Base-by-base conservation (phyloP, 2,797 vertebrate species). In the Catamblyrhynchus diadema region DNA sequence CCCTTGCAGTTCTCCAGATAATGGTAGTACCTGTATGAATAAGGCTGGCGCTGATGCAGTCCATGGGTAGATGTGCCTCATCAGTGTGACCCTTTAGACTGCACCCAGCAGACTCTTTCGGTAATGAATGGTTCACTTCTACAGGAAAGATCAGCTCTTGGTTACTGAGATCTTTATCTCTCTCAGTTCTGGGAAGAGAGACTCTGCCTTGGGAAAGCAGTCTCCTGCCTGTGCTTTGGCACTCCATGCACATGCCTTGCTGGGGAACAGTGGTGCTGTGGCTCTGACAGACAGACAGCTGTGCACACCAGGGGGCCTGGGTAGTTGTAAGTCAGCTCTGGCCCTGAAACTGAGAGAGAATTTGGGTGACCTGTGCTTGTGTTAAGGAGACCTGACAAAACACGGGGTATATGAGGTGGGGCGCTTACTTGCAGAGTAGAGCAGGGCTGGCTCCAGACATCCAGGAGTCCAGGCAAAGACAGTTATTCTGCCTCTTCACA, bases 31-130 rank as follows among this genome's bases (percentile, higher is more conserved):
- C 30, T 2, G 1, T 39, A 30, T 3, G 9, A 60, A 11, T 41
- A 69, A 41, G 16, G 44, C 6, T 32, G 42, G 37, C 24, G n/a
- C 8, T 14, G n/a, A n/a, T 20, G 20, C 2, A 37, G 1, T 9
- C 11, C 16, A 8, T 35, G 33, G 37, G 11, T 24, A 33, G 32
- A 16, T 14, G 21, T 61, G 16, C 10, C 30, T 32, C 37, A 57
- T 22, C 51, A 8, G 47, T 84, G 59, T 0, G 2, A 24, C 24
- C 14, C 33, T 60, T 27, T 2, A 19, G 65, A 18, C n/a, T 30
- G n/a, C 5, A 6, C 10, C 45, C 3, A 0, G 32, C 1, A 2
- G 33, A 9, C 71, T 41, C 32, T n/a, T 4, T 8, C 6, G 19
- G 18, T 27, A 62, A 75, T 2, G 7, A 72, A 41, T 10, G 1